A percentile compares a stretch with the other conserved stretches of the same genome.
phyloP scores from a whole-genome alignment of 2,113 vertebrate species.

The Pituophis catenifer region DNA sequence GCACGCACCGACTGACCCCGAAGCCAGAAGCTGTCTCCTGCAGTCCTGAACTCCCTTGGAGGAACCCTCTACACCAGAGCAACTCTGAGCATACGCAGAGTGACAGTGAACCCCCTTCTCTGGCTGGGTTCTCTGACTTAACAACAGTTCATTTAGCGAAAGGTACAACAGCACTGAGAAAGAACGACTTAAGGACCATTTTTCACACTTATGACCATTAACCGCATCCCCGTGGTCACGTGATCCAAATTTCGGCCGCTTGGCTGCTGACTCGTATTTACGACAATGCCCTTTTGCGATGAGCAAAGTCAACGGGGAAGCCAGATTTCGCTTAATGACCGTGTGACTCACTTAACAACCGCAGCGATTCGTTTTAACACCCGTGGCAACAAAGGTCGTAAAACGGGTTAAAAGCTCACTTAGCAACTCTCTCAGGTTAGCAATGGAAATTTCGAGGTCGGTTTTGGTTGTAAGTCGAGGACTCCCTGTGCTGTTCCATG shows the following conservation, averaged over 20 bases:
- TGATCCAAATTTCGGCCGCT: no score
- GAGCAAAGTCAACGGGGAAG: no score
- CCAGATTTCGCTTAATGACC: background rate
- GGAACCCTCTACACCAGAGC: background rate
- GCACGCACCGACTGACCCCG: rapidly evolving
- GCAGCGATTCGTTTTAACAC: background rate
- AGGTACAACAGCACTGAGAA: background rate
- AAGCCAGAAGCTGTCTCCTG: background rate
- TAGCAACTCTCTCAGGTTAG: no score
- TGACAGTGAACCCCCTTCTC: background rate
- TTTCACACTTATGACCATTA: background rate
- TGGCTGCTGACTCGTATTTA: no score
- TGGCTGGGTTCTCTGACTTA: no score
- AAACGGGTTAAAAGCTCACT: background rate
- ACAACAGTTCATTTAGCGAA: background rate
- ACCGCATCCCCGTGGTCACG: rapidly evolving
- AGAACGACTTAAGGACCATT: background rate
- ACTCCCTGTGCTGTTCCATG: no score
- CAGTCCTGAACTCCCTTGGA: background rate
- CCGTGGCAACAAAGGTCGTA: background rate
- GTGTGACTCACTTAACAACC: background rate
- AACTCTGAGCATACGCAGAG: background rate
- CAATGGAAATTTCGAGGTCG: no score
- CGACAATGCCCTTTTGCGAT: no score
- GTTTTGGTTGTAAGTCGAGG: no score